A percentile compares a stretch with the other conserved stretches of the same genome.
phyloP scores from a whole-genome alignment of 2,888 invertebrate species.

The Dynastes maya region DNA sequence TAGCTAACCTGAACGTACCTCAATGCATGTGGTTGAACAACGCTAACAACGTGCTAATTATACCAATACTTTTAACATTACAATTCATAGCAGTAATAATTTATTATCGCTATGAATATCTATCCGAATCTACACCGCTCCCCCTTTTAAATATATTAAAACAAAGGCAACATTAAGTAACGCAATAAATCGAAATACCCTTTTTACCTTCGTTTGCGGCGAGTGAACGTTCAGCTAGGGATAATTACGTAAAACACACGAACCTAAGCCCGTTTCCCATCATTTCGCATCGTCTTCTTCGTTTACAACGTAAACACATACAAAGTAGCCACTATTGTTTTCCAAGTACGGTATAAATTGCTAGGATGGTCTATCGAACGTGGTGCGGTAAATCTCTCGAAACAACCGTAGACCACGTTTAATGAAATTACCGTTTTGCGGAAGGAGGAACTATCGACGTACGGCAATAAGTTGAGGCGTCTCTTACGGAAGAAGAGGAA shows the following conservation, averaged over 20 bases:
- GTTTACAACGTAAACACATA: constrained; percentile 24
- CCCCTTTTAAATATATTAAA: too few species aligned
- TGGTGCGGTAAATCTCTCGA: constrained; percentile 37
- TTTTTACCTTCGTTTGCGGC: too few species aligned
- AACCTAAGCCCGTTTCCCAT: not conserved
- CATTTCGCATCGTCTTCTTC: not conserved
- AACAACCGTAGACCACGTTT: constrained; percentile 40
- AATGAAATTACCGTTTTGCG: constrained; percentile 48
- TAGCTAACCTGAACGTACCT: too few species aligned
- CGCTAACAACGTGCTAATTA: too few species aligned
- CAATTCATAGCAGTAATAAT: too few species aligned
- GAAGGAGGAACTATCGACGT: constrained; percentile 45
- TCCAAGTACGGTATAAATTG: constrained; percentile 42
- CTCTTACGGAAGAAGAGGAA: constrained; percentile 7
- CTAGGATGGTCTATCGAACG: constrained; percentile 27
- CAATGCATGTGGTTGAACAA: too few species aligned
- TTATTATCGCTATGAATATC: too few species aligned
- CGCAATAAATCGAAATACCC: too few species aligned
- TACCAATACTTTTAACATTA: too few species aligned
- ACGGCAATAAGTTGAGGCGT: constrained; percentile 44
- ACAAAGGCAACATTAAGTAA: too few species aligned
- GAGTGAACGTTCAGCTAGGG: not conserved
- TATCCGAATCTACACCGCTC: too few species aligned
- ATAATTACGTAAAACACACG: not conserved
- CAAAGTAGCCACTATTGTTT: constrained; percentile 38